Percentiles rank a stretch among this genome's conserved stretches.
Conservation (phyloP, 1,140 invertebrate genomes). For the Nylanderia fulva region DNA sequence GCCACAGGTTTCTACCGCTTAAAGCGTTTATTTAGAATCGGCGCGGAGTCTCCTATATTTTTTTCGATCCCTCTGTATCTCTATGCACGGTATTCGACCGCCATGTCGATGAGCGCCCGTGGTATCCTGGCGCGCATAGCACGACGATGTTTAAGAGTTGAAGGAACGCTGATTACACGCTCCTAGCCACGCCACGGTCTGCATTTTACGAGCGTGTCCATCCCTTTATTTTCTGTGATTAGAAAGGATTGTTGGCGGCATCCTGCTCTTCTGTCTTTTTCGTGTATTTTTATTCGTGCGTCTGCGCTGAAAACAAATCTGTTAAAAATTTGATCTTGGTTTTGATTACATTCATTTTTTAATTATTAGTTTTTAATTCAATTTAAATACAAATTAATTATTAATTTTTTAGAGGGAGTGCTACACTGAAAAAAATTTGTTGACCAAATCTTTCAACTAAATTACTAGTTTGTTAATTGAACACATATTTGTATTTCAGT, state of each 20-base stretch:
- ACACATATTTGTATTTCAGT: no score
- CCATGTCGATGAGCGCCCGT: slow-evolving; percentile 9
- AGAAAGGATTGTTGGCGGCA: slow-evolving; percentile 62
- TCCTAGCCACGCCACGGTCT: slow-evolving; percentile 69
- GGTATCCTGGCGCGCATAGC: slow-evolving; percentile 35
- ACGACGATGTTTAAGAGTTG: slow-evolving; percentile 64
- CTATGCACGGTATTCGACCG: background rate
- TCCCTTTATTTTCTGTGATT: slow-evolving; percentile 70
- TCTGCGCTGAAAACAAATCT: no score
- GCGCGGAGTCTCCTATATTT: background rate
- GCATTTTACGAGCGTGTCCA: slow-evolving; percentile 74
- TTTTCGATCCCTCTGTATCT: background rate
- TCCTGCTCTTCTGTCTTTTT: slow-evolving; percentile 51
- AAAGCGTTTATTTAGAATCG: slow-evolving; percentile 13
- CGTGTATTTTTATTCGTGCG: background rate
- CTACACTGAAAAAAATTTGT: no score
- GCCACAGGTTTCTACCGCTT: slow-evolving; percentile 2
- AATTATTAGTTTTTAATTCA: no score
- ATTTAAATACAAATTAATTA: no score
- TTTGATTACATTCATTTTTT: no score
- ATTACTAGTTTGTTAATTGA: no score
- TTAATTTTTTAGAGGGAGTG: no score
- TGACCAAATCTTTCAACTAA: no score
- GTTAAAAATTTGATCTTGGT: no score
- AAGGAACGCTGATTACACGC: slow-evolving; percentile 80